These are phyloP conservation scores for Mormyrus lacerda DNA, from an alignment of 2,113 vertebrate species.

Conservation along the genomic window DNA sequence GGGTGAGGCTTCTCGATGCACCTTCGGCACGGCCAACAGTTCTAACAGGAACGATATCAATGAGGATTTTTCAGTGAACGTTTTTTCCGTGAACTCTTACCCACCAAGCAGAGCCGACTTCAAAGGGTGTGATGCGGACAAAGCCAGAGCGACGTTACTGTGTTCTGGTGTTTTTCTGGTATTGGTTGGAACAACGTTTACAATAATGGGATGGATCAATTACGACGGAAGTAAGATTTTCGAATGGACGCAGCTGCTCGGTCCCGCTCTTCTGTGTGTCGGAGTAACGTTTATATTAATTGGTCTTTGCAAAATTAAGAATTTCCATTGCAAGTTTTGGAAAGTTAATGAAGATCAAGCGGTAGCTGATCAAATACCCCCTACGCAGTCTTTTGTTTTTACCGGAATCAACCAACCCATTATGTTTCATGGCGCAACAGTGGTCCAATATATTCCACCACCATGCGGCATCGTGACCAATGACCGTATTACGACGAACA, in stretches of 20 bases:
- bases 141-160: conserved; percentile 63
- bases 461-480: conserved; percentile 42
- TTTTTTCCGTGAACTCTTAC: conserved; percentile 57
- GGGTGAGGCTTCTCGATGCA: neutral
- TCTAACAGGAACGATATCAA: conserved; percentile 16
- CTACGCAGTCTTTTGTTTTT: conserved; percentile 64
- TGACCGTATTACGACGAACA: conserved; percentile 32
- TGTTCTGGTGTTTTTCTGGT: conserved; percentile 71
- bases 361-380: conserved; percentile 41
- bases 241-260: conserved; percentile 72
- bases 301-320: conserved; percentile 69
- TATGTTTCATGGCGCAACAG: conserved; percentile 58
- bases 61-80: conserved; percentile 55
- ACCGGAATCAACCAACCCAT: conserved; percentile 66
- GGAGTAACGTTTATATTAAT: conserved; percentile 71
- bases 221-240: conserved; percentile 47
- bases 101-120: conserved; percentile 43
- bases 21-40: neutral
- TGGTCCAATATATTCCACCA: conserved; percentile 66
- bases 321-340: conserved; percentile 59
- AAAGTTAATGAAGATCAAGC: conserved; percentile 47
- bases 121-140: conserved; percentile 64
- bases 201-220: conserved; percentile 68
- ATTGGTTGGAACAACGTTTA: conserved; percentile 71
- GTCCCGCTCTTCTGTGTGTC: conserved; percentile 70